Percentiles rank a stretch among this genome's conserved stretches.
phyloP scores from a whole-genome alignment of 2,797 vertebrate genomes.

The Eurystomus glaucurus region DNA sequence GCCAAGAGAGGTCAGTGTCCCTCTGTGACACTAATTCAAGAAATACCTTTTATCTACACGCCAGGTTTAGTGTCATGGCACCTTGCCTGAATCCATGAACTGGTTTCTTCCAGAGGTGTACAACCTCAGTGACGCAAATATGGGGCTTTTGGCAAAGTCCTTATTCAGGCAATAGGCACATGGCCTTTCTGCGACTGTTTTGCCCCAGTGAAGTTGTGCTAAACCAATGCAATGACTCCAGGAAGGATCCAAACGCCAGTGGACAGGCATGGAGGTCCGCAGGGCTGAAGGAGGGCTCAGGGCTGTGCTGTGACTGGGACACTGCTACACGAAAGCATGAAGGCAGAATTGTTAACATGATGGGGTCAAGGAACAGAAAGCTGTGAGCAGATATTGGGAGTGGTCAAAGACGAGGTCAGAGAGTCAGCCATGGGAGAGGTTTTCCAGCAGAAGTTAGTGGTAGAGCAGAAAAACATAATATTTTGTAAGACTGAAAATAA shows the following conservation, averaged over 20 bases:
- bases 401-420: not conserved
- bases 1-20: not conserved
- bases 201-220: not conserved
- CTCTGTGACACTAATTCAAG: not conserved
- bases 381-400: not conserved
- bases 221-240: not conserved
- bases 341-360: not conserved
- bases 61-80: not conserved
- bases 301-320: not conserved
- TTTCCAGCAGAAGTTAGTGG: not conserved
- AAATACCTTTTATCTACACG: not conserved
- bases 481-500: not conserved
- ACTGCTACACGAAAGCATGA: rapidly evolving
- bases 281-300: not conserved
- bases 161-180: not conserved
- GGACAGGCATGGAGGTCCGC: not conserved
- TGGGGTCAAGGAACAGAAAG: not conserved
- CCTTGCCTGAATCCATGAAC: not conserved
- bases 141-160: not conserved
- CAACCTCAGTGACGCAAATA: not conserved
- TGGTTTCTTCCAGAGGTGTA: not conserved
- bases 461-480: not conserved
- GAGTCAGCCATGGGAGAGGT: not conserved
- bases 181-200: not conserved
- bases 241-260: not conserved